Evolutionary conservation across 1,140 invertebrate genomes (phyloP).

Genomic region (Oncopodura yosiiana): DNA sequence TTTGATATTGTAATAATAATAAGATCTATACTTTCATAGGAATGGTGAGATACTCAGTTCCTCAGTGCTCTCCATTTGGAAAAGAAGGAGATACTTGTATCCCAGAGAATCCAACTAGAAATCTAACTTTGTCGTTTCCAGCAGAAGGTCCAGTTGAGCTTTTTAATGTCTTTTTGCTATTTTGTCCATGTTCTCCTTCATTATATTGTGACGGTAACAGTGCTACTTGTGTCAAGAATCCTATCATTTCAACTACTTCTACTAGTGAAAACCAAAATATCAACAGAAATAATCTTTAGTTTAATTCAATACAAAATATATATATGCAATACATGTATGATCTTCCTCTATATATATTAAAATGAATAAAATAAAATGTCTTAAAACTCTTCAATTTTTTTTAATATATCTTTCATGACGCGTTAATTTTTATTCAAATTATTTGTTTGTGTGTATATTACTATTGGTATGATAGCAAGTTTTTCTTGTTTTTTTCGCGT

Average conservation of each 20-base stretch:
- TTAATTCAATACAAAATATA: no score
- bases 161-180: slow-evolving; percentile 10
- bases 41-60: slow-evolving; percentile 22
- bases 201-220: slow-evolving; percentile 11
- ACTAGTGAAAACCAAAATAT: not conserved
- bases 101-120: slow-evolving; percentile 13
- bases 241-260: slow-evolving; percentile 10
- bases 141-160: slow-evolving; percentile 11
- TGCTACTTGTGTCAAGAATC: slow-evolving; percentile 9
- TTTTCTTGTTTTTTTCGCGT: no score
- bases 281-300: no score
- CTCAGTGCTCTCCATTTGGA: slow-evolving; percentile 21
- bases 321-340: no score
- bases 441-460: slow-evolving; percentile 13
- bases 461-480: no score
- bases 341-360: no score
- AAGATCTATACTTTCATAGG: no score
- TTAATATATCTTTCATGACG: slow-evolving; percentile 6
- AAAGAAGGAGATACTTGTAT: slow-evolving; percentile 20
- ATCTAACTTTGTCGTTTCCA: slow-evolving; percentile 26
- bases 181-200: slow-evolving; percentile 18
- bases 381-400: no score
- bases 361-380: no score
- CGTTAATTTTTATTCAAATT: slow-evolving; percentile 16
- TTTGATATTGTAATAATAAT: not conserved